Conservation (phyloP, 2,113 vertebrate genomes). For the Saccopteryx leptura region DNA sequence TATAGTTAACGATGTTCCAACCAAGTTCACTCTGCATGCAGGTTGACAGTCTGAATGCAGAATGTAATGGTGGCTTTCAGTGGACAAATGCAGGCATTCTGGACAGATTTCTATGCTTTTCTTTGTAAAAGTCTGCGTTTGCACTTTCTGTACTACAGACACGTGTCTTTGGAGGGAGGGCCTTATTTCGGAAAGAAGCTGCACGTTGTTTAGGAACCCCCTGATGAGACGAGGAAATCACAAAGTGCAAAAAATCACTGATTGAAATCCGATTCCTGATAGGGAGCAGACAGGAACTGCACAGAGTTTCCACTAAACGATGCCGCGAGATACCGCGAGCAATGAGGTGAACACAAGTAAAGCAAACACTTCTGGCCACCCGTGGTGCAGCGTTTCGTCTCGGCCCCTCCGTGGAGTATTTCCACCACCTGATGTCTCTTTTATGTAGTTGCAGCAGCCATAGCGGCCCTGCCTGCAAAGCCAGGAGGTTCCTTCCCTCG, state of each 20-base stretch:
- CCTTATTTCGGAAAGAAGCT: constrained; percentile 2
- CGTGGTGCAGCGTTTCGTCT: not conserved
- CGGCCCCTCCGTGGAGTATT: rapidly evolving
- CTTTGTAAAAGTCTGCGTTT: not conserved
- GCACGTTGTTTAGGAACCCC: not conserved
- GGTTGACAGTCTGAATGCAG: not conserved
- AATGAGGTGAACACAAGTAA: constrained; percentile 65
- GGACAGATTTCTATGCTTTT: not conserved
- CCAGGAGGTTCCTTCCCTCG: constrained; percentile 48
- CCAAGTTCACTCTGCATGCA: not conserved
- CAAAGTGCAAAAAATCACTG: constrained; percentile 49
- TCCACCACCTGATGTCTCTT: constrained; percentile 37
- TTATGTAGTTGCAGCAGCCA: not conserved
- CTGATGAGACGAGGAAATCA: constrained; percentile 57
- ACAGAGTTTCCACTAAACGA: constrained; percentile 18
- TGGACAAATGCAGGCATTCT: not conserved
- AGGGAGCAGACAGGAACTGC: constrained; percentile 49
- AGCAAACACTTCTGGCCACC: constrained; percentile 41
- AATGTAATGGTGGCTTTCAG: not conserved
- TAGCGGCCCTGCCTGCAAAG: constrained; percentile 17
- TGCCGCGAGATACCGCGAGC: not conserved
- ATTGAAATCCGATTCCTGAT: constrained; percentile 63
- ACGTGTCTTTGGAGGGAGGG: not conserved
- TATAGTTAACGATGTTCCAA: not conserved
- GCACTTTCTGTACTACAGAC: not conserved